These are phyloP conservation scores for Nycticorax nycticorax DNA, from an alignment of 2,113 vertebrate species.

Conservation along the genomic window DNA sequence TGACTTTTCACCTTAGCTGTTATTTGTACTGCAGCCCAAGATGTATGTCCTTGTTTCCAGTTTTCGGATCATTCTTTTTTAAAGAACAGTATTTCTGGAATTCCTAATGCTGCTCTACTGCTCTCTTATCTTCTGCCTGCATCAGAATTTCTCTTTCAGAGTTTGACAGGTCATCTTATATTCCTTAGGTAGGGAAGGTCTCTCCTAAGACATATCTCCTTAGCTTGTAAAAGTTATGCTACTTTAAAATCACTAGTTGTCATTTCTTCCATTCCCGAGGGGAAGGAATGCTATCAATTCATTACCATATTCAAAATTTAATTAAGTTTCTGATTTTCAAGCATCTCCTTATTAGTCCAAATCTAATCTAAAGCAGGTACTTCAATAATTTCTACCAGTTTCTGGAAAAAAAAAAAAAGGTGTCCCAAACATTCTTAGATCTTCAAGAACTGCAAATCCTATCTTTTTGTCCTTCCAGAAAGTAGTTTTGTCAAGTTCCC, in stretches of 20 bases:
- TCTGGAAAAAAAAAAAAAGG: background rate
- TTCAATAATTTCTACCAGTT: background rate
- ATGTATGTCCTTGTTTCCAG: background rate
- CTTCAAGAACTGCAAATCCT: background rate
- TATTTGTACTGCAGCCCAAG: background rate
- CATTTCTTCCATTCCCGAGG: background rate
- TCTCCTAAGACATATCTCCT: background rate
- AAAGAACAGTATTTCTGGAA: background rate
- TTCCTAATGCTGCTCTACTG: background rate
- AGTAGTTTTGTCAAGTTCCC: background rate
- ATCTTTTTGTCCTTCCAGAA: background rate
- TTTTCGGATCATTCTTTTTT: background rate
- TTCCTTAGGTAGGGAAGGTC: background rate
- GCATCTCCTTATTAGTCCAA: background rate
- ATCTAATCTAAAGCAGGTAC: background rate
- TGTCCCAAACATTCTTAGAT: background rate
- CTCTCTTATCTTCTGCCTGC: background rate
- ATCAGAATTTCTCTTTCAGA: background rate
- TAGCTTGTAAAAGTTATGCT: background rate
- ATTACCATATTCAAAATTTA: background rate
- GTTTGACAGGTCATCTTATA: background rate
- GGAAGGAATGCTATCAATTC: background rate
- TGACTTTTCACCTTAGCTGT: background rate
- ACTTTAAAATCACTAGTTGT: background rate
- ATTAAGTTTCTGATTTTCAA: background rate